Base-by-base conservation (phyloP, 2,113 vertebrate species). In the Odontophorus gujanensis region DNA sequence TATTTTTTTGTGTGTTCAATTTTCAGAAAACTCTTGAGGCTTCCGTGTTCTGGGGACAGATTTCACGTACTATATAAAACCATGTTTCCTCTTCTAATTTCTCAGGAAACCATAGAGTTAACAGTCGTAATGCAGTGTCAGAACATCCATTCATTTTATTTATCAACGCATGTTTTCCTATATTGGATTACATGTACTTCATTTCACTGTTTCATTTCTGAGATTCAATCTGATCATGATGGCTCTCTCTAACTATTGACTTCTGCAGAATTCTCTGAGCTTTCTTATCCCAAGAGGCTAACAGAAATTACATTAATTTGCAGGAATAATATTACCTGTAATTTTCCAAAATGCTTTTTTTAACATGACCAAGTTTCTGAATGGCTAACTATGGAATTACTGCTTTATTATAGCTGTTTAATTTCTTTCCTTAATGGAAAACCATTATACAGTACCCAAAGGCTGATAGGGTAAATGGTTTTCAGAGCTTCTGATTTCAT, bases 391-490 rank as follows among this genome's bases (percentile, higher is more conserved):
- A 90, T 96, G 90, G 98, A 97, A 97, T 95, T 94, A 91, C 94
- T 85, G 55, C 65, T 92, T 79, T 79, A 95, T 97, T 94, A 74
- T 92, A 95, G 95, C 80, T 95, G 36, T 86, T 96, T 96, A 96
- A 98, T 97, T 97, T 97, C 85, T 96, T 55, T 42, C 68, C 78
- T 48, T 97, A 97, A 92, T 94, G 75, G 90, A 95, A 97, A 97
- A 75, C 36, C 63, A 95, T 96, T 97, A 95, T 34, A 81, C 5
- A 59, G 61, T 92, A 87, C 90, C 82, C 89, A 95, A 96, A 91
- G 93, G 92, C 95, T 96, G 51, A 93, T 92, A 94, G 15, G 72
- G 75, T 96, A 96, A 97, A 78, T 96, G 62, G n/a, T 12, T 96
- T 95, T 95, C 84, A 92, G 81, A 95, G 75, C 40, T 90, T 92